phyloP scores from a whole-genome alignment of 2,888 invertebrate genomes.

The Patella pellucida region DNA sequence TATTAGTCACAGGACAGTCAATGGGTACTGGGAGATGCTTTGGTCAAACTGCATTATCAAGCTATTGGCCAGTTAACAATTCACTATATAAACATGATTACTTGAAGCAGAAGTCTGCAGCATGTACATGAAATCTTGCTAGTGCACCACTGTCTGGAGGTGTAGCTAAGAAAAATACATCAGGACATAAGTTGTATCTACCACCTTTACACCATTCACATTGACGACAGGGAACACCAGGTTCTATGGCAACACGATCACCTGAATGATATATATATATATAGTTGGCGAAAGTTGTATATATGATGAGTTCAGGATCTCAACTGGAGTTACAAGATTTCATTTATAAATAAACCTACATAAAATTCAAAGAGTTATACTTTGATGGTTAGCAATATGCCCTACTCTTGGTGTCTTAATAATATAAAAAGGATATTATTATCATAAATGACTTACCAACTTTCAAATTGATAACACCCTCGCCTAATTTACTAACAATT shows the following conservation, averaged over 20 bases:
- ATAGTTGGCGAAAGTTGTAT: neutral
- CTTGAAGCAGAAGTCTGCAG: constrained; percentile 65
- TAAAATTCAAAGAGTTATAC: neutral
- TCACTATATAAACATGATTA: constrained; percentile 29
- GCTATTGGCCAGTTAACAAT: no score
- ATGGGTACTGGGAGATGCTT: no score
- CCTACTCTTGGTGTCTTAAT: no score
- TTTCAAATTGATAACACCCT: constrained; percentile 73
- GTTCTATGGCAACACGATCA: constrained; percentile 64
- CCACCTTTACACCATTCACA: constrained; percentile 59
- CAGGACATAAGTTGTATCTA: constrained; percentile 61
- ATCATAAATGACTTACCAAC: constrained; percentile 71
- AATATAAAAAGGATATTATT: no score
- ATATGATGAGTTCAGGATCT: neutral
- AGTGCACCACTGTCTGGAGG: constrained; percentile 63
- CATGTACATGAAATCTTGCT: constrained; percentile 56
- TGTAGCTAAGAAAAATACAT: constrained; percentile 60
- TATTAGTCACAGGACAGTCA: neutral
- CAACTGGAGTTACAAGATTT: neutral
- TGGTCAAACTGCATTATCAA: no score
- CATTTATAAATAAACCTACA: neutral
- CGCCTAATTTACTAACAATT: constrained; percentile 78
- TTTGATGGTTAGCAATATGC: no score
- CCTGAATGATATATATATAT: constrained; percentile 37
- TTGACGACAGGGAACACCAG: constrained; percentile 55